Base-by-base conservation (phyloP, 1,140 invertebrate genomes). In the Hyles vespertilio region DNA sequence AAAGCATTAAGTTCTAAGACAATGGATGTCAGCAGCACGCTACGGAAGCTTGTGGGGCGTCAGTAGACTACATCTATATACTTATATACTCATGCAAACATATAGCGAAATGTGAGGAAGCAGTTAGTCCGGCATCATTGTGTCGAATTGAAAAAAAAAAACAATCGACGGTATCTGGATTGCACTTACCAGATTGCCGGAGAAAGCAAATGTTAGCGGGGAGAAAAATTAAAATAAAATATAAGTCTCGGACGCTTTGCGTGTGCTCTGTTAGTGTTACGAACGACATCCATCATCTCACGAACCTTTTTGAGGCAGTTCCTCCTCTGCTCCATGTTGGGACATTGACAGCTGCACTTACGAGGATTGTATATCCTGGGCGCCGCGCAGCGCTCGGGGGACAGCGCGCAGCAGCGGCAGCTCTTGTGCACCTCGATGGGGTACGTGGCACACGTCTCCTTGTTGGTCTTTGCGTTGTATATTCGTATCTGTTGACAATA, bases 291-390 rank as follows among this genome's bases (percentile, higher is more conserved):
- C 83, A 85, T 85, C 65, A 80, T 86, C 81, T 73, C 74, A 88
- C 82, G 69, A 77, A 89, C 85, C 85, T 89, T 78, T 59, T 64
- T 76, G 57, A 81, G 72, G 58, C 85, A 89, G 59, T 54, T 74
- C 57, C 82, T 70, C 63, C 79, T 77, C 59, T 87, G 81, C 54
- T 79, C 78, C 61, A 69, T 62, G 71, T 89, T 82, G 57, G 82
- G 78, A 68, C 85, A 89, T 72, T 84, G 79, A 66, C 85, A 88
- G 76, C 77, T 65, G 78, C 84, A 88, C 85, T 87, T 88, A 88
- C 84, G 85, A 79, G 78, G 84, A 63, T 84, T 84, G 63, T 65
- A 84, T 48, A 84, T 73, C 61, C 71, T 71, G 34, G 73, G 77
- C 3, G 79, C 61, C 9, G 55, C 63, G 61, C 85, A 88, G 48